Base-by-base conservation (phyloP, 2,888 invertebrate species). In the Trichacis sp. region DNA sequence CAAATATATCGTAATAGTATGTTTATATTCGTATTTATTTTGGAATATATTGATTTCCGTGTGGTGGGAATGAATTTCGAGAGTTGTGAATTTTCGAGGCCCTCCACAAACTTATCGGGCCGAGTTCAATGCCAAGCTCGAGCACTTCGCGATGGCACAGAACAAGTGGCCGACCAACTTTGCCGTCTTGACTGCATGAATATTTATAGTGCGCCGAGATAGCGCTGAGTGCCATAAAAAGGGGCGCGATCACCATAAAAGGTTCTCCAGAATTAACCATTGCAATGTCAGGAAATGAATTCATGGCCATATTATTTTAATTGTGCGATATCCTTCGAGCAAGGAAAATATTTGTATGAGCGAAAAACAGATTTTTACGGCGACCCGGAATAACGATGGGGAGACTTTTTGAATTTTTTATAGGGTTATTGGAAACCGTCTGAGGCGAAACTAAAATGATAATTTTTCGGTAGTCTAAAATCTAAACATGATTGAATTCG, bases 111-210 rank as follows among this genome's bases (percentile, higher is more conserved):
- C 8, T 3, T 36, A 2, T 36, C 9, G n/a, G 6, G 36, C 9
- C 36, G 36, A 38, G 61, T 69, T 71, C 71, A 71, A 69, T 72
- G 71, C 64, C 69, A 67, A 60, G 55, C 70, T 24, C 68, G 51
- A 55, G 43, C 67, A 68, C 70, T 70, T 24, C 65, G 45, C 50
- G 63, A 71, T 68, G 59, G 70, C 47, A 43, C 58, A n/a, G 4
- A 6, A 24, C 3, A 20, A 46, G 24, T 24, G 24, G n/a, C 24
- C 24, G 46, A 24, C 12, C 14, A 29, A 46, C 46, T 46, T 46
- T 29, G 14, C 46, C n/a, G 46, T 46, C 20, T 46, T 8, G 24
- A 29, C 2, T 24, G 46, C 29, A 46, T 46, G 46, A 24, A 46
- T 46, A 46, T 46, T 46, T 46, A 46, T 24, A 24, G 24, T 45